These are phyloP conservation scores for Talpa occidentalis DNA, from an alignment of 2,113 vertebrate species.

Conservation along the genomic window DNA sequence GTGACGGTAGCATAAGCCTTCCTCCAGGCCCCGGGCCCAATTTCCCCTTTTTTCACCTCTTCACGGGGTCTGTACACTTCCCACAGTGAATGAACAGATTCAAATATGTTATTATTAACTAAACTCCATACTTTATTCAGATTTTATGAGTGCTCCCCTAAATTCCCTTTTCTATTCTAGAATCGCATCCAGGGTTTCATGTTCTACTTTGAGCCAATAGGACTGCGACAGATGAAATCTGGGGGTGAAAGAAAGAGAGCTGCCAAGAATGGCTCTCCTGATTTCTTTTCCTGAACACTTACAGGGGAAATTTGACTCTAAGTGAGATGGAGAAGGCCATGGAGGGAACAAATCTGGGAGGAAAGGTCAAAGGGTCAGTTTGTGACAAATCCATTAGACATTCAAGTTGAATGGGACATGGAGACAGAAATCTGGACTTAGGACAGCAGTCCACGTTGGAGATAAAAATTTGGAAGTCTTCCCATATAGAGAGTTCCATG, in stretches of 20 bases:
- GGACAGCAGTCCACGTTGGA: not conserved
- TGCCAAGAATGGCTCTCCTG: not conserved
- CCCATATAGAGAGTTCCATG: not conserved
- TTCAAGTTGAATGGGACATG: not conserved
- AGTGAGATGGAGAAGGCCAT: not conserved
- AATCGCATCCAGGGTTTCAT: not conserved
- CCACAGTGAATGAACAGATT: not conserved
- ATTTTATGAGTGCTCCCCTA: not conserved
- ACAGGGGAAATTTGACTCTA: not conserved
- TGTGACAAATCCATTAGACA: not conserved
- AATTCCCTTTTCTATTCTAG: not conserved
- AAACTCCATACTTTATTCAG: not conserved
- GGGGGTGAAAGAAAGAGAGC: not conserved
- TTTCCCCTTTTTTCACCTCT: not conserved
- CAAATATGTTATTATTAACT: not conserved
- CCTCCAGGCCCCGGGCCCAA: fast-evolving
- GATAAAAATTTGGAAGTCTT: not conserved
- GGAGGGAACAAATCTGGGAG: not conserved
- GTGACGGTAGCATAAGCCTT: not conserved
- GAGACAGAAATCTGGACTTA: not conserved
- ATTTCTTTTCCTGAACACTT: not conserved
- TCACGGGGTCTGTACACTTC: not conserved
- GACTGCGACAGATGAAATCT: not conserved
- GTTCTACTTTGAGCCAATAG: not conserved
- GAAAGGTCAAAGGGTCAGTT: not conserved